These are phyloP conservation scores for Synchiropus splendidus DNA, from an alignment of 2,113 vertebrate species.

Conservation along the genomic window DNA sequence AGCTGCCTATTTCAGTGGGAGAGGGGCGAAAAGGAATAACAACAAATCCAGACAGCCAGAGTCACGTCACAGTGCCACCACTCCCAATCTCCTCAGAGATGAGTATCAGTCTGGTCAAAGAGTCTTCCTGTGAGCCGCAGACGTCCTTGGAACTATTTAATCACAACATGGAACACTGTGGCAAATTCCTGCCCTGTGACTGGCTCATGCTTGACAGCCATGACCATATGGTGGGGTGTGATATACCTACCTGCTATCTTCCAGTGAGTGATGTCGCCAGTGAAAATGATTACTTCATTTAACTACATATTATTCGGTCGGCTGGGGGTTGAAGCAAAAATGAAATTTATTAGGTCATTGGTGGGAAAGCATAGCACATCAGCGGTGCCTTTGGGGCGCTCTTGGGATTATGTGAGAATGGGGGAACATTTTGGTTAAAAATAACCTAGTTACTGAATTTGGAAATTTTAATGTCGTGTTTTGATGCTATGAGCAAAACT, in stretches of 20 bases:
- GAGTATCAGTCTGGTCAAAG: constrained; percentile 66
- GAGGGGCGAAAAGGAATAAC: constrained; percentile 42
- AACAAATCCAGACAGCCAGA: constrained; percentile 47
- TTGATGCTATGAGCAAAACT: too few species aligned
- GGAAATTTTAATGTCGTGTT: too few species aligned
- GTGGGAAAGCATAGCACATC: constrained; percentile 27
- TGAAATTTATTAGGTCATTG: constrained; percentile 49
- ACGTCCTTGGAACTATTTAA: constrained; percentile 68
- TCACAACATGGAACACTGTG: constrained; percentile 65
- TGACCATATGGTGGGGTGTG: constrained; percentile 69
- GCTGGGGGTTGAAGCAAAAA: constrained; percentile 51
- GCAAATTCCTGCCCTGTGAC: constrained; percentile 66
- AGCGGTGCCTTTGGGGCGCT: too few species aligned
- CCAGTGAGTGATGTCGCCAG: constrained; percentile 65
- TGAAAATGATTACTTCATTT: constrained; percentile 75
- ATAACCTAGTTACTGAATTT: too few species aligned
- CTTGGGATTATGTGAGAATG: too few species aligned
- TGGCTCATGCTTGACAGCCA: constrained; percentile 60
- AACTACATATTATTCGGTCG: constrained; percentile 64
- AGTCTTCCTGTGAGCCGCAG: constrained; percentile 52
- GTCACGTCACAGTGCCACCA: constrained; percentile 40
- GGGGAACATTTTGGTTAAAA: too few species aligned
- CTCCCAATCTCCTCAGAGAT: constrained; percentile 66
- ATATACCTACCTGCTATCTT: constrained; percentile 71
- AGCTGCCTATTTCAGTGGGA: not conserved